These are phyloP conservation scores for Notodonta dromedarius DNA, from an alignment of 2,888 invertebrate species.

Conservation along the genomic window DNA sequence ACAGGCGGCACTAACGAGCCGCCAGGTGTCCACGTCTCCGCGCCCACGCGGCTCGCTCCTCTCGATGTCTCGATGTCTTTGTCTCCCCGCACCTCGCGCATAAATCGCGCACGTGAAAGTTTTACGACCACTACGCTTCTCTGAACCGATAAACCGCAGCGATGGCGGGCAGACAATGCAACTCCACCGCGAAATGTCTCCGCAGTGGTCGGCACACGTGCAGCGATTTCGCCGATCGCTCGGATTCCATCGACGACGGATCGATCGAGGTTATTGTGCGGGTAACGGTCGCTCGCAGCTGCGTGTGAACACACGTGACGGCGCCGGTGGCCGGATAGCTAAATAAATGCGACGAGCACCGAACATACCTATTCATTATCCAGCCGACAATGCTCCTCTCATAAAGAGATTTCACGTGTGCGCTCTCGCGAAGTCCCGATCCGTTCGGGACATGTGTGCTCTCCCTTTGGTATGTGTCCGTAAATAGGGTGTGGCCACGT, in stretches of 20 bases:
- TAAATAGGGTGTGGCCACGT: constrained; percentile 84
- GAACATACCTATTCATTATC: constrained; percentile 81
- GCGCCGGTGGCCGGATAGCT: constrained; percentile 81
- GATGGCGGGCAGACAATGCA: constrained; percentile 70
- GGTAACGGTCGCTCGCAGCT: constrained; percentile 83
- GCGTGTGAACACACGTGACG: constrained; percentile 80
- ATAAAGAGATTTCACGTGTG: constrained; percentile 84
- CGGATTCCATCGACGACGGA: constrained; percentile 76
- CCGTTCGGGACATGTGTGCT: constrained; percentile 82
- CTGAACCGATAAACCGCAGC: constrained; percentile 72
- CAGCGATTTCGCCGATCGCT: constrained; percentile 78
- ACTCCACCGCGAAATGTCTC: constrained; percentile 70
- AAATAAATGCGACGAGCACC: constrained; percentile 78
- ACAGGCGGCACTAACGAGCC: constrained; percentile 76
- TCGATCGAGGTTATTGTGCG: constrained; percentile 84
- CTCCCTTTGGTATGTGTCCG: constrained; percentile 81
- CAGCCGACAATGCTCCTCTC: constrained; percentile 78
- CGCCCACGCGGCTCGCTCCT: constrained; percentile 76
- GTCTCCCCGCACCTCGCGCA: constrained; percentile 73
- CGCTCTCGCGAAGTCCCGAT: constrained; percentile 81
- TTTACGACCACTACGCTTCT: constrained; percentile 80
- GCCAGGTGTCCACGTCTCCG: constrained; percentile 80
- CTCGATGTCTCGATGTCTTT: constrained; percentile 77
- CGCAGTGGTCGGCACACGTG: constrained; percentile 70
- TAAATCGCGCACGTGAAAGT: constrained; percentile 82